phyloP scores from a whole-genome alignment of 2,113 vertebrate genomes.

The Poicephalus gulielmi region DNA sequence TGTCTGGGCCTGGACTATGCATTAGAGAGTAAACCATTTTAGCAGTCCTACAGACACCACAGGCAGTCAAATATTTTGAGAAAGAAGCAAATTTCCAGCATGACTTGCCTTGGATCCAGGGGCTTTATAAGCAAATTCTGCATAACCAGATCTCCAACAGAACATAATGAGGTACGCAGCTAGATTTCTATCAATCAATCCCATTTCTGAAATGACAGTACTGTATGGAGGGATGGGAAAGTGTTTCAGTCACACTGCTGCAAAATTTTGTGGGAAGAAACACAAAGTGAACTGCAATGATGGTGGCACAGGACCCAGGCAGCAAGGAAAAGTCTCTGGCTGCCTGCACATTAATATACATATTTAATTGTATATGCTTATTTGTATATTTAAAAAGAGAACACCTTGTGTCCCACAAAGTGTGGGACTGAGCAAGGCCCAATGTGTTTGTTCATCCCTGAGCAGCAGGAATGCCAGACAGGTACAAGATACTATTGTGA shows the following conservation, averaged over 20 bases:
- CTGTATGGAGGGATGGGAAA: rapidly evolving
- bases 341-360: background rate
- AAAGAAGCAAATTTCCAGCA: background rate
- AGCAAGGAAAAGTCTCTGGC: background rate
- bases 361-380: background rate
- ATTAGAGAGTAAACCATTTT: background rate
- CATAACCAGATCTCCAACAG: background rate
- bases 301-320: background rate
- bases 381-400: background rate
- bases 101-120: background rate
- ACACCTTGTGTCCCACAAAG: background rate
- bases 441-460: background rate
- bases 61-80: background rate
- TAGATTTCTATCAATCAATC: background rate
- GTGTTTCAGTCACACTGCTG: rapidly evolving
- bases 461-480: background rate
- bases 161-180: background rate
- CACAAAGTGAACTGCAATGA: background rate
- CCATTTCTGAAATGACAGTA: background rate
- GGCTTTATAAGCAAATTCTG: background rate
- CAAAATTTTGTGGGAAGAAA: background rate
- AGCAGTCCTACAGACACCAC: background rate
- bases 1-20: background rate
- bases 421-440: background rate
- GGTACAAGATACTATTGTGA: background rate